phyloP scores from a whole-genome alignment of 2,113 vertebrate species.

The pig (Sus scrofa) region T2T-Sscrofa CM000812.6:150320001-150320500 shows the following conservation, averaged over 20 bases:
- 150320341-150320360: not conserved
- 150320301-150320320: not conserved
- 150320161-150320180: not conserved
- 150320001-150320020: not conserved
- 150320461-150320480: not conserved
- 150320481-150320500: not conserved
- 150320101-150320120: not conserved
- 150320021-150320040: conserved; percentile 15
- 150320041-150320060: not conserved
- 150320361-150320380: not conserved
- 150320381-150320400: not conserved
- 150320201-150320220: conserved; percentile 26
- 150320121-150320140: conserved; percentile 10
- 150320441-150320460: not conserved
- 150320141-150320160: not conserved
- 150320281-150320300: not conserved
- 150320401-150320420: not conserved
- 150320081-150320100: conserved; percentile 30
- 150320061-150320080: not conserved
- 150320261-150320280: not conserved
- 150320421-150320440: not conserved
- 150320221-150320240: not conserved
- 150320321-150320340: not conserved
- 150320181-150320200: not conserved
- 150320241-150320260: not conserved